Base-by-base conservation (phyloP, 2,888 invertebrate species). In the Bellardia pandia region DNA sequence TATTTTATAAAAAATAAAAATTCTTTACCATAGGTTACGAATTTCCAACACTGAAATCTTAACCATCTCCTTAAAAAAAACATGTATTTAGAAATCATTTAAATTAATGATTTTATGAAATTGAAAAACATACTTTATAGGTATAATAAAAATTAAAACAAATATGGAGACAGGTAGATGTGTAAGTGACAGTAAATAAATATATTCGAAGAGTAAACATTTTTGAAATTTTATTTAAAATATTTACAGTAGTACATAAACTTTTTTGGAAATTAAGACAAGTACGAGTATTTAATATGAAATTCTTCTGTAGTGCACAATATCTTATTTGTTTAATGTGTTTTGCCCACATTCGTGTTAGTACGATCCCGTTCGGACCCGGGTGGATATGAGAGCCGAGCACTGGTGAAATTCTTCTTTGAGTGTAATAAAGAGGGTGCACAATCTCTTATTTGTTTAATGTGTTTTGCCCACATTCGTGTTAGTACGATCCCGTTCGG, bases 21-120 rank as follows among this genome's bases (percentile, higher is more conserved):
- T 78, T 84, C 77, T 84, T 84, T 77, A 84, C 84, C 77, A 78
- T 83, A 77, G 84, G 72, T 84, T 71, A 66, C 77, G 84, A 71
- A 84, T 84, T 84, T 84, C 84, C 84, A 78, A 84, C 77, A 78
- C 84, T 84, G 84, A 78, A 78, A 84, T 78, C 84, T 84, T 78
- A 72, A 78, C 81, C 81, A 81, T 66, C 74, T 51, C 74, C 66
- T 75, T 53, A 62, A 30, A 11, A 58, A 23, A 23, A 66, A 33
- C 5, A 58, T 69, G 58, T 51, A 23, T 14, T 53, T 13, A n/a
- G 40, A 13, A 51, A 58, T 60, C 14, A 16, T 45, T 66, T 30
- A 14, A 75, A 2, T 14, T 16, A 51, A 51, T 56, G 40, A 68
- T 68, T 69, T 23, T 58, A 60, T 48, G 13, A 62, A 64, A 64